Conservation (phyloP, 2,113 vertebrate species). For the Struthio camelus region DNA sequence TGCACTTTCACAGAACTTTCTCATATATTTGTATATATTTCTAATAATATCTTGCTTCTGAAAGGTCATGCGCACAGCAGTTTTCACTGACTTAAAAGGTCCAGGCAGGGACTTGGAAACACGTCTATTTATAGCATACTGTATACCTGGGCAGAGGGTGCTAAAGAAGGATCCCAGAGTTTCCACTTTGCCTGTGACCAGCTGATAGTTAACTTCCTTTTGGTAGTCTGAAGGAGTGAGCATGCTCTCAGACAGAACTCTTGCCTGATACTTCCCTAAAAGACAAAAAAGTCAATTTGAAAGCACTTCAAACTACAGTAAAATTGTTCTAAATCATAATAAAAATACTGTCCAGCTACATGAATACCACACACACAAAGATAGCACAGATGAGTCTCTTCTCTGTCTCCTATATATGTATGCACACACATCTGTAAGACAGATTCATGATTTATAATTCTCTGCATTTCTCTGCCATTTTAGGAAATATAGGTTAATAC, state of each 20-base stretch:
- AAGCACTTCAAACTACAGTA: neutral
- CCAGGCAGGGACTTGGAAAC: neutral
- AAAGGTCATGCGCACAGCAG: neutral
- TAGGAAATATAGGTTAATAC: neutral
- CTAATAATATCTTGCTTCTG: neutral
- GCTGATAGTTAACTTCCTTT: conserved; percentile 88
- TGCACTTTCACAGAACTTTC: neutral
- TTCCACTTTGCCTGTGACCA: conserved; percentile 87
- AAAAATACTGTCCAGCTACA: neutral
- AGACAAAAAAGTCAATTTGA: neutral
- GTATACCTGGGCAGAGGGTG: conserved; percentile 88
- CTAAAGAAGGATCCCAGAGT: conserved; percentile 88
- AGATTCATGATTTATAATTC: neutral
- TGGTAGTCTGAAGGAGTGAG: conserved; percentile 86
- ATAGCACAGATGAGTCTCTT: neutral
- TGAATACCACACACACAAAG: neutral
- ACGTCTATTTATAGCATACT: neutral
- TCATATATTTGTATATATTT: neutral
- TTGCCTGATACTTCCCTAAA: conserved; percentile 93
- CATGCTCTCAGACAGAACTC: conserved; percentile 91
- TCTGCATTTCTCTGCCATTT: neutral
- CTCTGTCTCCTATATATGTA: neutral
- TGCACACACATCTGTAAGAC: neutral
- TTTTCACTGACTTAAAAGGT: neutral
- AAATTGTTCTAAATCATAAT: neutral